Conservation (phyloP, 2,888 invertebrate genomes). For the Falcaria lacertinaria region DNA sequence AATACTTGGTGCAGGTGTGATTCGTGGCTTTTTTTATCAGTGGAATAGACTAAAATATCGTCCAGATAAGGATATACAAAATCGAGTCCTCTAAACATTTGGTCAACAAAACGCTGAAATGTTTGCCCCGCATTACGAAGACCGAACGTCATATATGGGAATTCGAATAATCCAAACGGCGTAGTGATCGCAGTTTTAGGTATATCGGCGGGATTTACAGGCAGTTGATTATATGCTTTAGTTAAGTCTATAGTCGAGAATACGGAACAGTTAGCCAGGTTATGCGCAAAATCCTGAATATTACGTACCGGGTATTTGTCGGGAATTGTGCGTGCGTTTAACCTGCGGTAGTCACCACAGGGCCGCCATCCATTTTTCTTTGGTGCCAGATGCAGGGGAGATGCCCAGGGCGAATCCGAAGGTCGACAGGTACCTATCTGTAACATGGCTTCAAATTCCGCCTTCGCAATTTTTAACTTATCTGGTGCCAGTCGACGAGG, state of each 20-base stretch:
- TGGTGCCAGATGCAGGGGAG: constrained; percentile 30
- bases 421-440: constrained; percentile 12
- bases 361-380: constrained; percentile 12
- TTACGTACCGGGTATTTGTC: constrained; percentile 36
- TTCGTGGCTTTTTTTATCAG: too few relatives aligned
- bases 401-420: constrained; percentile 29
- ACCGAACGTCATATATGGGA: constrained; percentile 15
- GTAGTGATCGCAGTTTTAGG: constrained; percentile 15
- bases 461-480: not conserved
- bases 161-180: constrained; percentile 12
- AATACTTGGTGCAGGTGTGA: too few relatives aligned
- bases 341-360: constrained; percentile 26
- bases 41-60: too few relatives aligned
- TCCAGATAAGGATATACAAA: too few relatives aligned
- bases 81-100: constrained; percentile 1
- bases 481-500: constrained; percentile 5
- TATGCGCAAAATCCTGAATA: constrained; percentile 35
- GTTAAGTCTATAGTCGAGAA: constrained; percentile 38
- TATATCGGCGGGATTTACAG: constrained; percentile 8
- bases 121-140: constrained; percentile 31
- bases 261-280: constrained; percentile 21
- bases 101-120: constrained; percentile 43
- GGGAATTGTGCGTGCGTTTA: constrained; percentile 30
- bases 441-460: not conserved
- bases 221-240: constrained; percentile 17